Base-by-base conservation (phyloP, 2,797 vertebrate genomes). In the Phrynocephalus vlangalii region DNA sequence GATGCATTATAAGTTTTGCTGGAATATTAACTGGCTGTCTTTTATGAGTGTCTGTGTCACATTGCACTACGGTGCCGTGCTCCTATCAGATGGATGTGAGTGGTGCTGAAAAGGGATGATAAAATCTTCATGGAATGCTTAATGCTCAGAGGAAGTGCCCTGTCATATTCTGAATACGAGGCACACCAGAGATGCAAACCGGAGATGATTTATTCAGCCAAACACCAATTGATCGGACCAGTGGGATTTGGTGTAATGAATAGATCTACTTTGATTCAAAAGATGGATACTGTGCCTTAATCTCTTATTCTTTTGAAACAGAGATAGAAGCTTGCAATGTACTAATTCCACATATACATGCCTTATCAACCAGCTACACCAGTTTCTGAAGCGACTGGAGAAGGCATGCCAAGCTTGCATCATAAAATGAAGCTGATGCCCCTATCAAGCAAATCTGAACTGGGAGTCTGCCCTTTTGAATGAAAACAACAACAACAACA, bases 161-260 rank as follows among this genome's bases (percentile, higher is more conserved):
- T 76, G 24, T 56, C 83, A 81, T 16, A 44, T 73, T 11, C 24
- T 26, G 28, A 52, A 87, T 66, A 30, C 72, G 50, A 72, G 7
- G 56, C 28, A 71, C 33, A 33, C 50, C 4, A 76, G 5, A 48
- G 56, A 33, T 1, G n/a, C 33, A 38, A 82, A 72, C 71, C 56
- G 48, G 28, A 70, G 33, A 84, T 80, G 71, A 88, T 88, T 88
- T 88, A 88, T 81, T 85, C 78, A 88, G 50, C 44, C 9, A 66
- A 33, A 44, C 24, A 81, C 13, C 56, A 44, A 44, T 85, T 85
- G 83, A 85, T 84, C 44, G 13, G 44, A 68, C 63, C 44, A 5
- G 48, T 75, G 78, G 71, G 79, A 85, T 56, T 60, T 67, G 63
- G 83, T 30, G 66, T 88, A 85, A 70, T 88, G 67, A 77, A 38